phyloP scores from a whole-genome alignment of 2,113 vertebrate genomes.

The Triplophysa siluroides region DNA sequence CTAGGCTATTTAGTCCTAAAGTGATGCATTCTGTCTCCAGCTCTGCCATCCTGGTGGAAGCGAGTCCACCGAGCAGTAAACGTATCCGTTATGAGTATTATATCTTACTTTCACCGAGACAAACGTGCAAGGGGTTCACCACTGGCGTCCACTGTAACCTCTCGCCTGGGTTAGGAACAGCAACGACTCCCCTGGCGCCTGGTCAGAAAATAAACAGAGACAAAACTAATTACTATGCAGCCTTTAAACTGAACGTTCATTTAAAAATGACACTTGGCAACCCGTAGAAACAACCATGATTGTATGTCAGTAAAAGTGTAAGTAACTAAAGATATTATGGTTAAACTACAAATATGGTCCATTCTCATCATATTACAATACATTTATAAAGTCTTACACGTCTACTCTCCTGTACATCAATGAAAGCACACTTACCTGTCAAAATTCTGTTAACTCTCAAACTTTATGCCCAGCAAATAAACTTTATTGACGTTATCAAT shows the following conservation, averaged over 20 bases:
- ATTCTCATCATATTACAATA: too few species aligned
- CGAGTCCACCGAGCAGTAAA: conserved; percentile 32
- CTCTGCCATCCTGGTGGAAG: conserved; percentile 70
- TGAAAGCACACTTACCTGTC: not conserved
- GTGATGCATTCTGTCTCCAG: conserved; percentile 72
- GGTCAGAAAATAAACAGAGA: not conserved
- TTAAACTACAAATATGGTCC: too few species aligned
- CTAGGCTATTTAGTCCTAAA: conserved; percentile 60
- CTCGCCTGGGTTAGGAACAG: conserved; percentile 49
- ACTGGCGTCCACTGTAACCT: conserved; percentile 5
- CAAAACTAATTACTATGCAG: not conserved
- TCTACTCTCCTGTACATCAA: too few species aligned
- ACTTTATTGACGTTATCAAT: not conserved
- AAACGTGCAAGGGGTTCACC: conserved; percentile 1
- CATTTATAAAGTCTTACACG: too few species aligned
- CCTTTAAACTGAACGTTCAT: not conserved
- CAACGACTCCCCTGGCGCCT: conserved; percentile 41
- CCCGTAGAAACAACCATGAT: too few species aligned
- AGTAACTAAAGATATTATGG: too few species aligned
- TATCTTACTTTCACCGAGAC: conserved; percentile 24
- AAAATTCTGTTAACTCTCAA: not conserved
- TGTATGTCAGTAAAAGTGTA: too few species aligned
- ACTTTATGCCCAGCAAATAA: not conserved
- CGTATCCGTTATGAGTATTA: conserved; percentile 36
- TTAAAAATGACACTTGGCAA: too few species aligned